Base-by-base conservation (phyloP, 2,888 invertebrate species). In the Mechanitis messenoides region DNA sequence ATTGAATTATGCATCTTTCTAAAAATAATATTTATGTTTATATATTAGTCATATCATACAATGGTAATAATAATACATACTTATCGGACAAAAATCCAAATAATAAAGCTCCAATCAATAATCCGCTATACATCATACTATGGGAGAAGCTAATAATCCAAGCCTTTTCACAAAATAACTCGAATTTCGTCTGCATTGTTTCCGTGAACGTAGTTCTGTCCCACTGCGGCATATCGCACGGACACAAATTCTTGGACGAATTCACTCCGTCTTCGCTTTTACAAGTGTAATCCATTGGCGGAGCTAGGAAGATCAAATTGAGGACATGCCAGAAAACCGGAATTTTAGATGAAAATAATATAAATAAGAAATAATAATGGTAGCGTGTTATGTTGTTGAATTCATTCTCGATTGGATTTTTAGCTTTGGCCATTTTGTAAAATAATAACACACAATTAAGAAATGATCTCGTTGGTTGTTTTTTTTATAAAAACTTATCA, bases 71-170 rank as follows among this genome's bases (percentile, higher is more conserved):
- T 53, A 11, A 46, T 33, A 61, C 66, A 70, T 71, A 87, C 87
- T 65, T 81, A 69, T 87, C 87, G 50, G 86, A 80, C 46, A 85
- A 53, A 63, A 81, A 75, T 65, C 87, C 87, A 66, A 85, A 83
- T 2, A 75, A 11, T 6, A 85, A 66, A 2, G 83, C 70, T 5
- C 87, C 87, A 20, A 82, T 42, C n/a, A 87, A 67, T 7, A 78
- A 72, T n/a, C 87, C 87, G 1, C 78, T 63, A 62, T 75, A 84
- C 6, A 76, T 60, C 69, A 81, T 77, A 63, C 83, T 83, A 64
- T 87, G 78, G 0, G 84, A 78, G 45, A 85, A 80, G 58, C 81
- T 81, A 6, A 84, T 69, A 47, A 80, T 55, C 87, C 86, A 87
- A 5, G 45, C 57, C 1, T 56, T 72, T 0, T 81, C 80, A 62